phyloP scores from a whole-genome alignment of 2,888 invertebrate species.

The Cactoblastis cactorum region DNA sequence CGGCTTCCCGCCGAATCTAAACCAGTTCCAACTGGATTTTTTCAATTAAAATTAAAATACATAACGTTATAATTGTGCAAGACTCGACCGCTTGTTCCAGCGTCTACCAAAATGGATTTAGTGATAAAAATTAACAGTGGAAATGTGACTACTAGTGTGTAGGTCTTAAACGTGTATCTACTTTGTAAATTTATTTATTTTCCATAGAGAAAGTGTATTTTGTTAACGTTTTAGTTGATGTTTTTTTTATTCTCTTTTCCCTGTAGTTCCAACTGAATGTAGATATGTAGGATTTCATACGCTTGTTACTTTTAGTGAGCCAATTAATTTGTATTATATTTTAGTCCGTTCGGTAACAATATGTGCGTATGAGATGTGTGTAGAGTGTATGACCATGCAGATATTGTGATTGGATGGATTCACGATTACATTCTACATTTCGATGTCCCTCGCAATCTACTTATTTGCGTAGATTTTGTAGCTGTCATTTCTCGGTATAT shows the following conservation, averaged over 20 bases:
- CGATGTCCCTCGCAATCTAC: slow-evolving; percentile 54
- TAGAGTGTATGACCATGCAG: slow-evolving; percentile 49
- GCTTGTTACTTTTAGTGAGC: slow-evolving; percentile 77
- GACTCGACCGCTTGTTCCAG: slow-evolving; percentile 44
- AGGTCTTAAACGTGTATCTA: slow-evolving; percentile 73
- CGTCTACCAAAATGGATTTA: slow-evolving; percentile 49
- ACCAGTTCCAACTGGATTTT: slow-evolving; percentile 28
- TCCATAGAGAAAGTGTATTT: slow-evolving; percentile 79
- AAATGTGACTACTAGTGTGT: slow-evolving; percentile 71
- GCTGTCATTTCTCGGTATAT: slow-evolving; percentile 26
- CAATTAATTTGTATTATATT: slow-evolving; percentile 70
- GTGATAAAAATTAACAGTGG: slow-evolving; percentile 63
- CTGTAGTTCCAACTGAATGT: slow-evolving; percentile 71
- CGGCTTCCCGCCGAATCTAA: slow-evolving; percentile 14
- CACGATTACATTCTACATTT: slow-evolving; percentile 52
- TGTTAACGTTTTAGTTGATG: slow-evolving; percentile 80
- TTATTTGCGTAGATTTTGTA: slow-evolving; percentile 35
- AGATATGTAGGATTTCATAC: slow-evolving; percentile 75
- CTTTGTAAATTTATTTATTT: slow-evolving; percentile 79
- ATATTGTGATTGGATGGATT: slow-evolving; percentile 61
- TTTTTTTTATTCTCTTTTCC: slow-evolving; percentile 69
- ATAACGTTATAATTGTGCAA: slow-evolving; percentile 25
- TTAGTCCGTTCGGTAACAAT: slow-evolving; percentile 61
- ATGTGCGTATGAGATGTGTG: slow-evolving; percentile 54
- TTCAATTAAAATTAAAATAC: slow-evolving; percentile 10